These are phyloP conservation scores for Upupa epops DNA, from an alignment of 2,113 vertebrate species.

Conservation along the genomic window DNA sequence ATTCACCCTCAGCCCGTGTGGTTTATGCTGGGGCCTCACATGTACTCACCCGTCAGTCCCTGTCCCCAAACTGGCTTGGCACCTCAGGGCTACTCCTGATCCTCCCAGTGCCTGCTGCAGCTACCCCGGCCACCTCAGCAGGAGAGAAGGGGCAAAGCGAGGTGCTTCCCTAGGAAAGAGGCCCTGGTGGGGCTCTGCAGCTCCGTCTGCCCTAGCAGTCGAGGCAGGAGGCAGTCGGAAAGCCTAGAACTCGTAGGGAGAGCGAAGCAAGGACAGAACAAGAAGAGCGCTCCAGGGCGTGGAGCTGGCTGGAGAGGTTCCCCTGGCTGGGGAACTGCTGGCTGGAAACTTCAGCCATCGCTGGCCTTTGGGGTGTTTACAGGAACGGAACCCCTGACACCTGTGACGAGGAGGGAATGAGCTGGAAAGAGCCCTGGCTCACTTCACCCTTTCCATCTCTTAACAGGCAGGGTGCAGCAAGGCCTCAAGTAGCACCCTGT, in stretches of 20 bases:
- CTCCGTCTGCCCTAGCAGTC: neutral
- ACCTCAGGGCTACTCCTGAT: neutral
- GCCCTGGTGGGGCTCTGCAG: neutral
- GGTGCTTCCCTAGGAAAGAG: neutral
- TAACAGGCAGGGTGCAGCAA: neutral
- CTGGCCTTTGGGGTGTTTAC: constrained; percentile 13
- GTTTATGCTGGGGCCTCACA: neutral
- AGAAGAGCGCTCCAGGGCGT: neutral
- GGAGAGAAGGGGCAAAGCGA: neutral
- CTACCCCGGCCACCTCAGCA: neutral
- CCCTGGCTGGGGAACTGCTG: neutral
- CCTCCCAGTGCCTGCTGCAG: neutral
- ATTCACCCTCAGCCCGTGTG: neutral
- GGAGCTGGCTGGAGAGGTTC: neutral
- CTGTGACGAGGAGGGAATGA: constrained; percentile 9
- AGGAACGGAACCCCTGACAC: neutral
- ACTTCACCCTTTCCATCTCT: neutral
- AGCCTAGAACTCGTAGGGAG: neutral
- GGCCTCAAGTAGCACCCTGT: neutral
- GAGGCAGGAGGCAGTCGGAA: neutral
- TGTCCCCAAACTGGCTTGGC: neutral
- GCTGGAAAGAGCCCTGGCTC: neutral
- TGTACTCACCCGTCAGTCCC: neutral
- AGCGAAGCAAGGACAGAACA: neutral
- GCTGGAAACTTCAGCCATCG: neutral